These are phyloP conservation scores for Chelonus insularis DNA, from an alignment of 1,140 invertebrate species.

Conservation along the genomic window DNA sequence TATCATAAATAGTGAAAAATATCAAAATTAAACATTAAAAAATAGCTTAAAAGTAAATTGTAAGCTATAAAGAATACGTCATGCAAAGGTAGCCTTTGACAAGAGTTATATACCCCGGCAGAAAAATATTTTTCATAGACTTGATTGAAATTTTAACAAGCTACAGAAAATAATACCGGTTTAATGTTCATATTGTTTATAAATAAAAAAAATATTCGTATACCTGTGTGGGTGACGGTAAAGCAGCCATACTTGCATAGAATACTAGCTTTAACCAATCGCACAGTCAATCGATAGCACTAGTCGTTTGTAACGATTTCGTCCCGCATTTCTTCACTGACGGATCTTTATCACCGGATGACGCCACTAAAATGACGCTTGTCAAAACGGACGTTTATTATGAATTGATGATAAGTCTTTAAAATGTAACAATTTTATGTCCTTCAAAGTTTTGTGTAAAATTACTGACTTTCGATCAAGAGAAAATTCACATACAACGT, in stretches of 20 bases:
- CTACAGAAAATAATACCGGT: neutral
- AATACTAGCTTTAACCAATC: constrained; percentile 55
- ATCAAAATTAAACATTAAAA: too few relatives aligned
- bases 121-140: neutral
- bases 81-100: neutral
- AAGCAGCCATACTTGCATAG: constrained; percentile 57
- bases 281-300: constrained; percentile 55
- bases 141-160: neutral
- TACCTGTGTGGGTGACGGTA: constrained; percentile 60
- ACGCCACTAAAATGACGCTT: constrained; percentile 21
- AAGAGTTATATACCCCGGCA: neutral
- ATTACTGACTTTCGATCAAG: constrained; percentile 1
- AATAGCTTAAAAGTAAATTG: too few relatives aligned
- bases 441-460: neutral
- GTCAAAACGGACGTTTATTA: constrained; percentile 2
- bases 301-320: constrained; percentile 53
- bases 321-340: constrained; percentile 42
- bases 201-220: constrained; percentile 21
- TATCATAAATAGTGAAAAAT: too few relatives aligned
- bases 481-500: neutral
- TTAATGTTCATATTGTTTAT: constrained; percentile 2
- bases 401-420: neutral
- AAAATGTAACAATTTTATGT: neutral
- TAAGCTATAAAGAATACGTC: neutral
- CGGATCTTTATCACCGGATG: constrained; percentile 33